Percentiles rank a stretch among this genome's conserved stretches.
Evolutionary conservation across 2,797 vertebrate genomes (phyloP).

Genomic region (Cyprinella venusta): DNA sequence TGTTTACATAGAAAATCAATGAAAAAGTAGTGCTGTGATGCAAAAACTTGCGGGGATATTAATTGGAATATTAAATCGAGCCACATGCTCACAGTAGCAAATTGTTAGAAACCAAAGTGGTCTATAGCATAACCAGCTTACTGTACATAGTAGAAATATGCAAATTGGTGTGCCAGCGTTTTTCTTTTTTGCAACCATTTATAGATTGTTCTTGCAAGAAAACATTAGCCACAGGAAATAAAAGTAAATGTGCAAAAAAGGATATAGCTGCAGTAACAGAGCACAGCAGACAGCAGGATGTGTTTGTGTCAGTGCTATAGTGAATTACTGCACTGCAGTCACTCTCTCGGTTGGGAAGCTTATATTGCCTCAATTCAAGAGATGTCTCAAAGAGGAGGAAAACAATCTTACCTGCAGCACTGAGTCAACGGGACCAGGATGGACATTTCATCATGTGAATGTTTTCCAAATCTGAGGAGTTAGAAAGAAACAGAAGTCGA

Average conservation of each 20-base stretch:
- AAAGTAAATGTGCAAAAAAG: slow-evolving; percentile 19
- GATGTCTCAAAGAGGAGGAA: background rate
- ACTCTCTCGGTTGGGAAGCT: slow-evolving; percentile 3
- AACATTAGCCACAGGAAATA: slow-evolving; percentile 4
- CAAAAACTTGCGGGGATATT: background rate
- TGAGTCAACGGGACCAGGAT: slow-evolving; percentile 96
- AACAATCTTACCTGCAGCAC: slow-evolving; percentile 90
- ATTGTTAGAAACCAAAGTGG: no score
- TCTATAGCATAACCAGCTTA: background rate
- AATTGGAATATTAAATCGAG: background rate
- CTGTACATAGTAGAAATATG: background rate
- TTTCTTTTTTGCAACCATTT: background rate
- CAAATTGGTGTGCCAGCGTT: background rate
- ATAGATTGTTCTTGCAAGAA: background rate
- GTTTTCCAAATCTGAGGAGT: slow-evolving; percentile 89
- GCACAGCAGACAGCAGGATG: slow-evolving; percentile 7
- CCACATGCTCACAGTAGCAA: no score
- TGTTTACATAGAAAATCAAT: background rate
- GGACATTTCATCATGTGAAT: slow-evolving; percentile 94
- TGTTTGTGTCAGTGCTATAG: background rate
- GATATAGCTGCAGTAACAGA: background rate
- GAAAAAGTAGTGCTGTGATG: background rate
- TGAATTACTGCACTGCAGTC: slow-evolving; percentile 37
- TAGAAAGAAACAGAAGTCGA: slow-evolving; percentile 1
- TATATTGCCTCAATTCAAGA: slow-evolving; percentile 20